A percentile compares a stretch with the other conserved stretches of the same genome.
Conservation (phyloP, 2,113 vertebrate species). For the Nettapus auritus region DNA sequence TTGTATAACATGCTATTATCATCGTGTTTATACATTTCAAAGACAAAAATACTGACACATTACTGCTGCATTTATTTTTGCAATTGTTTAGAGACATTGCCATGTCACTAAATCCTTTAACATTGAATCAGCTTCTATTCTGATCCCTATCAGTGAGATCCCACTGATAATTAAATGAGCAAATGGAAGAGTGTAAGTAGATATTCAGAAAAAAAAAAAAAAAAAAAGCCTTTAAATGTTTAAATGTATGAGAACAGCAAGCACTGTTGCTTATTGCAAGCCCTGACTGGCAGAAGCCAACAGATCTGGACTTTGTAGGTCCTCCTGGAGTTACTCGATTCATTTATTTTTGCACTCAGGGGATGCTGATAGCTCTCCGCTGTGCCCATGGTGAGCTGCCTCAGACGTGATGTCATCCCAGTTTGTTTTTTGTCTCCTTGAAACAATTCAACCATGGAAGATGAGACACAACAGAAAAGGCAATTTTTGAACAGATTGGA, state of each 20-base stretch:
- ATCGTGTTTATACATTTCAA: neutral
- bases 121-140: neutral
- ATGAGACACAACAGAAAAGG: accelerated
- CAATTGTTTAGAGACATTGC: neutral
- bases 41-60: neutral
- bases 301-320: neutral
- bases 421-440: neutral
- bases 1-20: accelerated
- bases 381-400: neutral
- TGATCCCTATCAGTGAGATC: neutral
- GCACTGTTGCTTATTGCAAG: neutral
- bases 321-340: neutral
- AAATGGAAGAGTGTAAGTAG: neutral
- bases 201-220: neutral
- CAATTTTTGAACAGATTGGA: neutral
- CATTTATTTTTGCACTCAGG: neutral
- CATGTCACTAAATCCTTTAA: neutral
- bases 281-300: neutral
- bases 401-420: neutral
- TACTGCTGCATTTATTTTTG: neutral
- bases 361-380: neutral
- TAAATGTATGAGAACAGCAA: neutral
- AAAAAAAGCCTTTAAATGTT: neutral
- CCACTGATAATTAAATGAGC: neutral
- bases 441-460: neutral